Conservation (phyloP, 2,113 vertebrate species). For the Climacteris rufus region DNA sequence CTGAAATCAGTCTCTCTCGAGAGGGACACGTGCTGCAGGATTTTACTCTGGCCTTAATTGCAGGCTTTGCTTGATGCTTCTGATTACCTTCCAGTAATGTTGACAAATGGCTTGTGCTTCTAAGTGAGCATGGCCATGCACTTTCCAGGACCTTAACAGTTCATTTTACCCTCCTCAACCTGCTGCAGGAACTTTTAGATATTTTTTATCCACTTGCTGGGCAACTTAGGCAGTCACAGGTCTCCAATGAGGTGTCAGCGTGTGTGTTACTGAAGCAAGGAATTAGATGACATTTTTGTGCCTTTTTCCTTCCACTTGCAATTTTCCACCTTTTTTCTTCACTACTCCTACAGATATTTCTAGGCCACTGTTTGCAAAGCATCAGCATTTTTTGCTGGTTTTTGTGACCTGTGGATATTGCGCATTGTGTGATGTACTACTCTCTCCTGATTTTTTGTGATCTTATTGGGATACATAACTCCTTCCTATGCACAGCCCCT, state of each 20-base stretch:
- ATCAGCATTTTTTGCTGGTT: background rate
- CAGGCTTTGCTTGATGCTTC: background rate
- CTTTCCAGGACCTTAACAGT: background rate
- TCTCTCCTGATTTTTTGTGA: background rate
- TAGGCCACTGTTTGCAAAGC: background rate
- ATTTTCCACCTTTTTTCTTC: background rate
- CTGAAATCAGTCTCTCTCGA: background rate
- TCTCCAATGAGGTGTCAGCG: background rate
- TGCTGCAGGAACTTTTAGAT: background rate
- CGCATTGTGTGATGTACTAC: background rate
- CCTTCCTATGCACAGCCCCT: background rate
- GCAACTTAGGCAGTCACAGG: background rate
- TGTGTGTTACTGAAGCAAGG: background rate
- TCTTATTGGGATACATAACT: background rate
- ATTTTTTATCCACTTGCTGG: background rate
- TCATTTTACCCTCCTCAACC: background rate
- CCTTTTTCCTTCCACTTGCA: background rate
- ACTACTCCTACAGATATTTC: background rate
- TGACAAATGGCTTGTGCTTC: background rate
- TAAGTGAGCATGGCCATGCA: background rate
- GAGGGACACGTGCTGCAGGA: accelerated
- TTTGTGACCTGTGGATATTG: background rate
- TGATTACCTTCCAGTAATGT: background rate
- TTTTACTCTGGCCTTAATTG: background rate
- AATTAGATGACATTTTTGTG: background rate